Evolutionary conservation across 2,113 vertebrate genomes (phyloP).

Genomic region (Trinectes maculatus): DNA sequence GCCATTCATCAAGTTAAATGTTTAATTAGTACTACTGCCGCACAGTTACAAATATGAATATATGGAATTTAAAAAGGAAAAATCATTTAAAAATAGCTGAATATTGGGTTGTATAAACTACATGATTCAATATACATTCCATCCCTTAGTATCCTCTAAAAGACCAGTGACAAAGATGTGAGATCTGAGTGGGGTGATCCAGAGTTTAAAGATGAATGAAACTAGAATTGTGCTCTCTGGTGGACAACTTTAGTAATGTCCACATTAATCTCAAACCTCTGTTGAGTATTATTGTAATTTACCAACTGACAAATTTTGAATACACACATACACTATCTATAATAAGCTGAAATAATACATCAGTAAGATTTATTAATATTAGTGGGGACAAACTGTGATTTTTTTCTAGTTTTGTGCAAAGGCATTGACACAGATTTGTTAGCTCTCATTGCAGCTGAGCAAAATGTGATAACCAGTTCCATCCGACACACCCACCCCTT

Average conservation of each 20-base stretch:
- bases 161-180: not conserved
- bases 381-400: not conserved
- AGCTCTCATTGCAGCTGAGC: not conserved
- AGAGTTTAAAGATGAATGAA: not conserved
- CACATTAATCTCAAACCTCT: not conserved
- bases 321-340: not conserved
- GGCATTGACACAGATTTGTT: not conserved
- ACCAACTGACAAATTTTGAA: not conserved
- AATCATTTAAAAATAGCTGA: not conserved
- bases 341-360: not conserved
- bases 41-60: not conserved
- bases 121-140: not conserved
- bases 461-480: not conserved
- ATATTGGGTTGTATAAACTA: not conserved
- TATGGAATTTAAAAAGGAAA: too few relatives aligned
- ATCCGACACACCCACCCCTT: too few relatives aligned
- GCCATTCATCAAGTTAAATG: not conserved
- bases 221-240: slow-evolving; percentile 29
- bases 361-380: not conserved
- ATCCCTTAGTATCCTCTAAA: not conserved
- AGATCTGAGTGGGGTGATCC: not conserved
- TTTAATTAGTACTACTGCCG: not conserved
- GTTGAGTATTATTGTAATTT: not conserved
- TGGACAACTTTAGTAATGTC: slow-evolving; percentile 32
- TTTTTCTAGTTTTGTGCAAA: not conserved